phyloP scores from a whole-genome alignment of 2,113 vertebrate genomes.

The Synchiropus splendidus region DNA sequence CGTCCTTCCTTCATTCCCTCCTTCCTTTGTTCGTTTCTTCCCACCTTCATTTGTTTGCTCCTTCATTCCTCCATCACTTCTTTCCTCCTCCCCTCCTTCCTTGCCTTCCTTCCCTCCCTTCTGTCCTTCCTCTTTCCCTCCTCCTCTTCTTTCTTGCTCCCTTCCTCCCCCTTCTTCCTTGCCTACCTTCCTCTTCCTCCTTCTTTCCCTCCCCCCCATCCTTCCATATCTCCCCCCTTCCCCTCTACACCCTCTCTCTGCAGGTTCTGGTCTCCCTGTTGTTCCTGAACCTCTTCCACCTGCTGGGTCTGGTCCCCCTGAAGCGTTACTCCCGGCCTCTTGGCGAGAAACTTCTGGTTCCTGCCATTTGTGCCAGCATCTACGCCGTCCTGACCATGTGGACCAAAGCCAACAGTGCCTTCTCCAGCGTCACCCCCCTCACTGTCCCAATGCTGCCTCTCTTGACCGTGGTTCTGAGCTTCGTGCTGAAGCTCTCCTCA shows the following conservation, averaged over 20 bases:
- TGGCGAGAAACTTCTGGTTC: constrained; percentile 61
- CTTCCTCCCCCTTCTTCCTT: too few species aligned
- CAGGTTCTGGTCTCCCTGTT: constrained; percentile 61
- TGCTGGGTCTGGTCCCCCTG: constrained; percentile 39
- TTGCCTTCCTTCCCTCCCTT: too few species aligned
- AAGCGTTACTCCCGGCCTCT: constrained; percentile 46
- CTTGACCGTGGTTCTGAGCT: constrained; percentile 45
- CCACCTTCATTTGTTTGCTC: too few species aligned
- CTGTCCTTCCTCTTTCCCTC: background rate
- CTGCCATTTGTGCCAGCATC: constrained; percentile 56
- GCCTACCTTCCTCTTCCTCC: too few species aligned
- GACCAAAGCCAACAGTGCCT: constrained; percentile 40
- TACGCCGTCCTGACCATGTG: constrained; percentile 54
- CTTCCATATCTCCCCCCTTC: background rate
- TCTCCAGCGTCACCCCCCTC: constrained; percentile 41
- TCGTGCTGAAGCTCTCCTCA: constrained; percentile 35
- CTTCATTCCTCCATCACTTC: too few species aligned
- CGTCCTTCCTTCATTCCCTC: too few species aligned
- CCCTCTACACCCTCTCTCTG: too few species aligned
- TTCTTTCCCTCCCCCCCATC: too few species aligned
- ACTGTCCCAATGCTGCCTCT: constrained; percentile 50
- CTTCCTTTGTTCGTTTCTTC: too few species aligned
- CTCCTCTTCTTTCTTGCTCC: too few species aligned
- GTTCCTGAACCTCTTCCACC: constrained; percentile 48
- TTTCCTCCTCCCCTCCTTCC: too few species aligned